These are phyloP conservation scores for Sebastes elongatus DNA, from an alignment of 2,797 vertebrate species.

Conservation along the genomic window DNA sequence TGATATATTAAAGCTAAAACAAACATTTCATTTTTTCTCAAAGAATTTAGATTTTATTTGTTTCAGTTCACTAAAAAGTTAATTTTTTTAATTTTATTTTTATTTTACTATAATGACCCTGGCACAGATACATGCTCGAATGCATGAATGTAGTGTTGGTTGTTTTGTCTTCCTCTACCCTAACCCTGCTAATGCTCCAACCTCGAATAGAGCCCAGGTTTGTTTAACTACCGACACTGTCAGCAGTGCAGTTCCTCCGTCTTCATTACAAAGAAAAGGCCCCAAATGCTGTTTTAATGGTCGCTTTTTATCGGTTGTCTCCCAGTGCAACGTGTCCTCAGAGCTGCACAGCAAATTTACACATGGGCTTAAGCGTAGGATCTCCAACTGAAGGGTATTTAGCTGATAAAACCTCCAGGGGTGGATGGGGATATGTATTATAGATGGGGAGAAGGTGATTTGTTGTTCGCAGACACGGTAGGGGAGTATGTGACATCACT, in stretches of 20 bases:
- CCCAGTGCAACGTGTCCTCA: constrained; percentile 8
- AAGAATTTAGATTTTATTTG: no score
- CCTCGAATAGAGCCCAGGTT: constrained; percentile 8
- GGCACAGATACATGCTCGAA: not conserved
- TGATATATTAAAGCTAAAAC: no score
- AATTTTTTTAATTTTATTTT: no score
- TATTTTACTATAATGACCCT: no score
- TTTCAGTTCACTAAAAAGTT: no score
- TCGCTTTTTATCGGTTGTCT: constrained; percentile 58
- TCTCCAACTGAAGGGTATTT: constrained; percentile 62
- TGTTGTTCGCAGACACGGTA: constrained; percentile 47
- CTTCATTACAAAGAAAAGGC: constrained; percentile 63
- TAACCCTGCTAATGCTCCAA: not conserved
- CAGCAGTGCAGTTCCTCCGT: constrained; percentile 44
- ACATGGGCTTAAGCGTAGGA: constrained; percentile 41
- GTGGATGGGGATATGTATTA: constrained; percentile 56
- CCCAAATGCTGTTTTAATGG: constrained; percentile 59
- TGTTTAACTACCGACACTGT: constrained; percentile 46
- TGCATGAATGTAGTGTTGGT: not conserved
- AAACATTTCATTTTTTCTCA: no score
- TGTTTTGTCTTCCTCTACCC: not conserved
- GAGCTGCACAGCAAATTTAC: constrained; percentile 43
- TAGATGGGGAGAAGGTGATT: constrained; percentile 61
- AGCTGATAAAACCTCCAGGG: constrained; percentile 57
- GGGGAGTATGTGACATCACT: constrained; percentile 57